Base-by-base conservation (phyloP, 2,797 vertebrate genomes). In the Chromobotia macracanthus region DNA sequence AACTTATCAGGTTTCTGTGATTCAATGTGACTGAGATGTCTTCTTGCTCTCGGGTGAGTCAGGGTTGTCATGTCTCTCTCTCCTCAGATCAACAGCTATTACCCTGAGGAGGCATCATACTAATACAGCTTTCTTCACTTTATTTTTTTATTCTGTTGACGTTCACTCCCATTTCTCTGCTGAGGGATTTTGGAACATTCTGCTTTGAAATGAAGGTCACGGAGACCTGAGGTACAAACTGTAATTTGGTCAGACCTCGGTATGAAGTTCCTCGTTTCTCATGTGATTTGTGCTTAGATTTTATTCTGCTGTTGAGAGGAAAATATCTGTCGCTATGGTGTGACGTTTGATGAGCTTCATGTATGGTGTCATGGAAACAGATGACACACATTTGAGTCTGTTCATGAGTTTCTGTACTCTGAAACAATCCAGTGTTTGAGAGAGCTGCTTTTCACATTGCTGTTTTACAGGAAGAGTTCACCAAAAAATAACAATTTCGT, bases 281-380 rank as follows among this genome's bases (percentile, higher is more conserved):
- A 56, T 35, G 31, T 66, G 50, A 72, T 5, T 7, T 75, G 18
- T 64, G 35, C 41, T 65, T 21, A 41, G 53, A 72, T 72, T 38
- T 60, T 15, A 44, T 21, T 19, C 69, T 9, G 46, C 16, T 46
- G 80, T 76, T 60, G 48, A 68, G 41, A 79, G 63, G 67, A 35
- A 82, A 53, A 44, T 56, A 76, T 77, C 80, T 82, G 19, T 82
- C 77, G 77, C 80, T 51, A 66, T 80, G 80, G 68, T 73, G 80
- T 76, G 58, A 77, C 50, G 48, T 58, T 79, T 73, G 28, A 35
- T 61, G 55, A 72, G 19, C 28, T 46, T 72, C 68, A 77, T 61
- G 72, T 65, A 74, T 69, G 69, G 67, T 50, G 46, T 11, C 50
- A 60, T 11, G 48, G 64, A 68, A 68, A 28, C 18, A 31, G 18